A percentile compares a stretch with the other conserved stretches of the same genome.
Evolutionary conservation across 2,797 vertebrate genomes (phyloP).

Genomic region (Pristis pectinata): DNA sequence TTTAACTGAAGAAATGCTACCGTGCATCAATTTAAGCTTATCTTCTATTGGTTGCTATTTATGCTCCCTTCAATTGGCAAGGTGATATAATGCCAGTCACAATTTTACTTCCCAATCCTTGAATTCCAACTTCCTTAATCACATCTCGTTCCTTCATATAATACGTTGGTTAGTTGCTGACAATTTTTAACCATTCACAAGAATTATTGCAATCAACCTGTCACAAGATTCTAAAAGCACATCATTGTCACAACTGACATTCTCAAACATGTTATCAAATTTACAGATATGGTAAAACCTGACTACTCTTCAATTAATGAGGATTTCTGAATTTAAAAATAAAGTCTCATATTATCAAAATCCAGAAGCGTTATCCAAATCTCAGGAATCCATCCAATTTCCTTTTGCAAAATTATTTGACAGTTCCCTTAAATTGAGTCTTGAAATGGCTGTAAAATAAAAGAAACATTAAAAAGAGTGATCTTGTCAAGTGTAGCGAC

Average conservation of each 20-base stretch:
- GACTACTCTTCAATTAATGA: neutral
- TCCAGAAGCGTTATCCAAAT: conserved; percentile 10
- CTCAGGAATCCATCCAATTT: neutral
- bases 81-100: neutral
- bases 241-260: neutral
- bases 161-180: too few relatives aligned
- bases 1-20: too few relatives aligned
- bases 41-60: too few relatives aligned
- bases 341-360: neutral
- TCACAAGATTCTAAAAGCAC: neutral
- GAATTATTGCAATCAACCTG: too few relatives aligned
- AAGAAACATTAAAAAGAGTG: neutral
- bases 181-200: too few relatives aligned
- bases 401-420: neutral
- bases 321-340: neutral
- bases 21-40: too few relatives aligned
- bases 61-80: neutral
- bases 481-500: neutral
- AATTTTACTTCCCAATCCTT: neutral
- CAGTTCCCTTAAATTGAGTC: neutral
- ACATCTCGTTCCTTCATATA: neutral
- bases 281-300: neutral
- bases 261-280: neutral
- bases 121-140: neutral
- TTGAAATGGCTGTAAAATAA: neutral